Conservation (phyloP, 1,140 invertebrate genomes). For the Euwallacea fornicatus region DNA sequence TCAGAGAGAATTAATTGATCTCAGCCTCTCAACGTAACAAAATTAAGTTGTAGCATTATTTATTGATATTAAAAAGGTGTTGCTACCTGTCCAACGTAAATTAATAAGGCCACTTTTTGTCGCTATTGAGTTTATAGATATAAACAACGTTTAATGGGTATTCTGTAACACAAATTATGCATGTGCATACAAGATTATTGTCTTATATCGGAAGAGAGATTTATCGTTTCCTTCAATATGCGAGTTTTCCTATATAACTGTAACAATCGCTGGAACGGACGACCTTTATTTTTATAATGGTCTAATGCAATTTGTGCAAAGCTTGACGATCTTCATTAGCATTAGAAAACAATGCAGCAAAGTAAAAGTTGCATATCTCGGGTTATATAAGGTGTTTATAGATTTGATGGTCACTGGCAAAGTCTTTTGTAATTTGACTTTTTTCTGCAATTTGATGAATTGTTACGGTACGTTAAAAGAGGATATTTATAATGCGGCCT, state of each 20-base stretch:
- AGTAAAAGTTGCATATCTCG: constrained; percentile 16
- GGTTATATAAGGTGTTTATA: constrained; percentile 12
- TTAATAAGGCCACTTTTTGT: constrained; percentile 3
- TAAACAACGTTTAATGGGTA: background rate
- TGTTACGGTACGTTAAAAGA: too few relatives aligned
- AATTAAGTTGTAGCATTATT: background rate
- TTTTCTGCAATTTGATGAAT: too few relatives aligned
- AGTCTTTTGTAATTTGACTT: too few relatives aligned
- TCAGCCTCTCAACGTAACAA: background rate
- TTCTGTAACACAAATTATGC: constrained; percentile 1
- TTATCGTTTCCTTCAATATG: constrained; percentile 2
- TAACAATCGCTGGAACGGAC: background rate
- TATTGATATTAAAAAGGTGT: constrained; percentile 1
- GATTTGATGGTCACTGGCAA: background rate
- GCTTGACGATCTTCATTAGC: constrained; percentile 19
- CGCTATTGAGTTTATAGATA: background rate
- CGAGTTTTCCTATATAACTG: background rate
- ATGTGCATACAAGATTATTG: background rate
- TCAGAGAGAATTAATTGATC: too few relatives aligned
- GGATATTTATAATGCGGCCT: too few relatives aligned
- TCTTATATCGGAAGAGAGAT: background rate
- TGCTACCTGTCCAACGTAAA: background rate
- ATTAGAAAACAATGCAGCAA: constrained; percentile 21
- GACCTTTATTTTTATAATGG: constrained; percentile 7
- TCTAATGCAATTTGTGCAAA: constrained; percentile 9